phyloP scores from a whole-genome alignment of 2,888 invertebrate species.

The Cinara cedri region DNA sequence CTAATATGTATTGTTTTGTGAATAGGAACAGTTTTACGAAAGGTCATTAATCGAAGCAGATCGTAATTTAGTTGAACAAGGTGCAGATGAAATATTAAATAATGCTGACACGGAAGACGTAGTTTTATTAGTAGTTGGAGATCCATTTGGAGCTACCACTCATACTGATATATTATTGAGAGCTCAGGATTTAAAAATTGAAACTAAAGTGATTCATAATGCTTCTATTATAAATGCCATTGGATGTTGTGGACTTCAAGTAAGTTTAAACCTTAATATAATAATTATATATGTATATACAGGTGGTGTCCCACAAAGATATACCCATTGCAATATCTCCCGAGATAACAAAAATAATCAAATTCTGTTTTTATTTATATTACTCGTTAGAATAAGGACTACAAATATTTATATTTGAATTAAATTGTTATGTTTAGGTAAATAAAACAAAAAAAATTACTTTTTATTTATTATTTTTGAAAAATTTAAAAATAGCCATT shows the following conservation, averaged over 20 bases:
- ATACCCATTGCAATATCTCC: too few relatives aligned
- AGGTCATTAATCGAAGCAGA: constrained; percentile 83
- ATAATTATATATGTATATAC: too few relatives aligned
- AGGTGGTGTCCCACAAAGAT: too few relatives aligned
- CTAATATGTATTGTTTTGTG: background rate
- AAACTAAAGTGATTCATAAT: constrained; percentile 87
- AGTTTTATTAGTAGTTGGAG: constrained; percentile 93
- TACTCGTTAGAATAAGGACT: too few relatives aligned
- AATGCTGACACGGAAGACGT: constrained; percentile 78
- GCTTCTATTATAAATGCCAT: constrained; percentile 97
- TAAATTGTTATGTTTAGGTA: too few relatives aligned
- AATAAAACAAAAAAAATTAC: too few relatives aligned
- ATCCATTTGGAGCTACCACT: constrained; percentile 98
- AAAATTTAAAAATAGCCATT: too few relatives aligned
- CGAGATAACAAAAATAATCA: too few relatives aligned
- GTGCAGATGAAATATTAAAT: constrained; percentile 81
- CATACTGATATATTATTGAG: constrained; percentile 93
- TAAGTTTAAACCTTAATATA: constrained; percentile 58
- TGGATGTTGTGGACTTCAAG: constrained; percentile 91
- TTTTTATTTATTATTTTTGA: too few relatives aligned
- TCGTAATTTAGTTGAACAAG: constrained; percentile 91
- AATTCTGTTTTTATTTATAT: too few relatives aligned
- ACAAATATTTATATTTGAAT: too few relatives aligned
- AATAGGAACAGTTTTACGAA: constrained; percentile 91
- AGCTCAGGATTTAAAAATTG: constrained; percentile 79